phyloP scores from a whole-genome alignment of 2,888 invertebrate species.

The Mesodorylaimus sp. region DNA sequence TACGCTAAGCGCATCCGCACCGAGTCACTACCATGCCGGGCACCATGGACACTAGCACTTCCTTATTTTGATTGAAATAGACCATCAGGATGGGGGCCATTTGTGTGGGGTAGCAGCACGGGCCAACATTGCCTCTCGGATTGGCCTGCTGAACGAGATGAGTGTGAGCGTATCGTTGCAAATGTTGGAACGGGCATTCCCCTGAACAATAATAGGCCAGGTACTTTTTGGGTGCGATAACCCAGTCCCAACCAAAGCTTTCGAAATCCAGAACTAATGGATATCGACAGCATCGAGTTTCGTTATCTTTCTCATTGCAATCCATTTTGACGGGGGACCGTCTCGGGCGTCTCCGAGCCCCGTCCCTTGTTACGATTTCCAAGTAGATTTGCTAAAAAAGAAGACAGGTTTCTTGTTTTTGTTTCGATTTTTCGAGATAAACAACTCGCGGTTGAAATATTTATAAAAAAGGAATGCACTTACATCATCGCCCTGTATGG shows the following conservation, averaged over 20 bases:
- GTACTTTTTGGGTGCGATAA: constrained; percentile 82
- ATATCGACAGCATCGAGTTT: constrained; percentile 61
- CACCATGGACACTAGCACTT: constrained; percentile 39
- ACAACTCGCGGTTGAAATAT: background rate
- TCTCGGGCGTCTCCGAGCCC: constrained; percentile 14
- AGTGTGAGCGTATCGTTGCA: constrained; percentile 68
- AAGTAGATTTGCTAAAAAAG: constrained; percentile 18
- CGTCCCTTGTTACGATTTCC: constrained; percentile 14
- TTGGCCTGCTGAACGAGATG: constrained; percentile 54
- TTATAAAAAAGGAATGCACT: background rate
- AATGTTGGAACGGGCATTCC: constrained; percentile 69
- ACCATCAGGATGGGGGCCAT: constrained; percentile 63
- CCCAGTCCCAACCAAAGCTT: constrained; percentile 90
- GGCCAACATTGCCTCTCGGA: constrained; percentile 41
- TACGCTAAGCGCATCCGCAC: constrained; percentile 57
- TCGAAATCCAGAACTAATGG: constrained; percentile 81
- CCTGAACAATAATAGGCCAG: constrained; percentile 90
- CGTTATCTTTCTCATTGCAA: constrained; percentile 22
- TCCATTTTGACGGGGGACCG: constrained; percentile 18
- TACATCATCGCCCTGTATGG: constrained; percentile 5
- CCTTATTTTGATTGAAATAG: constrained; percentile 62
- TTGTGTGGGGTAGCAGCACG: constrained; percentile 77
- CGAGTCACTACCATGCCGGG: constrained; percentile 84
- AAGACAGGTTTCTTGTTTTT: background rate
- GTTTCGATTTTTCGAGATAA: too few relatives aligned